phyloP scores from a whole-genome alignment of 2,888 invertebrate genomes.

The Tetheella fluctuosa region DNA sequence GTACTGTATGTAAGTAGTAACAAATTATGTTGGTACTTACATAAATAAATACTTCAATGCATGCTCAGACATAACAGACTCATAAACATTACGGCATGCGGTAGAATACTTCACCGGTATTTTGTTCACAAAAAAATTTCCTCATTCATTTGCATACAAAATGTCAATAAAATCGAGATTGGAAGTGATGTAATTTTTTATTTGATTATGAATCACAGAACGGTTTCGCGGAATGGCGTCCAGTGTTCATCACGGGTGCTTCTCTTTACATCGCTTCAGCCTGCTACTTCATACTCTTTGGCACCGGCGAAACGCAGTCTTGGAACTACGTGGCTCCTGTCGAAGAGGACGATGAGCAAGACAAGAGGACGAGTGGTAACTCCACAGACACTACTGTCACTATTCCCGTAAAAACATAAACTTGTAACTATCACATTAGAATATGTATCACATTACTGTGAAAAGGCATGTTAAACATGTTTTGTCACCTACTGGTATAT shows the following conservation, averaged over 20 bases:
- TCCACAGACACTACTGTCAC: constrained; percentile 66
- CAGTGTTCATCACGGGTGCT: constrained; percentile 89
- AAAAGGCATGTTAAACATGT: background rate
- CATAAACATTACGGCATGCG: background rate
- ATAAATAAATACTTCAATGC: background rate
- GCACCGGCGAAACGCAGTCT: constrained; percentile 87
- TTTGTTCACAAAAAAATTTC: background rate
- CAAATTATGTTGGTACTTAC: background rate
- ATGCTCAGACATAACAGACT: background rate
- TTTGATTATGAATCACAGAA: constrained; percentile 81
- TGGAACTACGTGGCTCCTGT: constrained; percentile 85
- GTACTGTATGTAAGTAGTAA: no score
- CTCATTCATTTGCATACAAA: constrained; percentile 5
- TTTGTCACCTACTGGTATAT: background rate
- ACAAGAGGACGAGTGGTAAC: constrained; percentile 57
- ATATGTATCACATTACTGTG: background rate
- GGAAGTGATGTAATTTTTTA: background rate
- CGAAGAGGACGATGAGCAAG: constrained; percentile 53
- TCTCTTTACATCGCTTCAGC: constrained; percentile 88
- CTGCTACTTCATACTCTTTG: constrained; percentile 87
- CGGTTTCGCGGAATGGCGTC: constrained; percentile 90
- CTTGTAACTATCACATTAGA: background rate
- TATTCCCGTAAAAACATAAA: constrained; percentile 68
- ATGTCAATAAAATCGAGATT: constrained; percentile 10
- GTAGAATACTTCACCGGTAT: background rate